Evolutionary conservation across 1,140 invertebrate species (phyloP).

Genomic region (Drosophila kepulauana): DNA sequence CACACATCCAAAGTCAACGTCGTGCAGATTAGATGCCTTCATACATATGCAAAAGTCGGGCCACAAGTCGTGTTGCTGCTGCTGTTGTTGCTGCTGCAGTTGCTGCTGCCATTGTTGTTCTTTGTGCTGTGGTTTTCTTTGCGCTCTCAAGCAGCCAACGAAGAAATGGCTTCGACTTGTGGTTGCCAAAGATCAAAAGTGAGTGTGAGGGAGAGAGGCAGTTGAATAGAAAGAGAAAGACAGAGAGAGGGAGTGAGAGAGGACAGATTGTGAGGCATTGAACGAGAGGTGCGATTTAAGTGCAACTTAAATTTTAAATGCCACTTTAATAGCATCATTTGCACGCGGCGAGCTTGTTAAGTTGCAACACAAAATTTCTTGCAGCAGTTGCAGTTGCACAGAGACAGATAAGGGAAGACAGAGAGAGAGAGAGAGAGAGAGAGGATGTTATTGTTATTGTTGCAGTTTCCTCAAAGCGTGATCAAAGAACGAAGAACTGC

Average conservation of each 20-base stretch:
- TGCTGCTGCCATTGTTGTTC: slow-evolving; percentile 56
- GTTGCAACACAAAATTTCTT: slow-evolving; percentile 40
- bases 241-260: slow-evolving; percentile 2
- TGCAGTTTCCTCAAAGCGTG: slow-evolving; percentile 27
- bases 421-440: not conserved
- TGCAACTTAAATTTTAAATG: slow-evolving; percentile 81
- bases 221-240: not conserved
- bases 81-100: slow-evolving; percentile 41
- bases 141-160: not conserved
- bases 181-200: slow-evolving; percentile 46
- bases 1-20: slow-evolving; percentile 37
- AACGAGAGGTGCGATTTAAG: slow-evolving; percentile 59
- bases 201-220: slow-evolving; percentile 1
- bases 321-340: slow-evolving; percentile 83
- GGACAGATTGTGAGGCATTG: slow-evolving; percentile 26
- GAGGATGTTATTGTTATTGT: slow-evolving; percentile 23
- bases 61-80: slow-evolving; percentile 70
- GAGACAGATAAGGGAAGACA: not conserved
- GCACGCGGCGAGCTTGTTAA: slow-evolving; percentile 76
- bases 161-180: slow-evolving; percentile 54
- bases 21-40: slow-evolving; percentile 74
- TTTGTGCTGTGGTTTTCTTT: slow-evolving; percentile 26
- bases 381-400: not conserved
- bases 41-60: slow-evolving; percentile 73
- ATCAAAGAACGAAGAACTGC: slow-evolving; percentile 28